Evolutionary conservation across 2,797 vertebrate species (phyloP).

Genomic region (Saxicola maurus): DNA sequence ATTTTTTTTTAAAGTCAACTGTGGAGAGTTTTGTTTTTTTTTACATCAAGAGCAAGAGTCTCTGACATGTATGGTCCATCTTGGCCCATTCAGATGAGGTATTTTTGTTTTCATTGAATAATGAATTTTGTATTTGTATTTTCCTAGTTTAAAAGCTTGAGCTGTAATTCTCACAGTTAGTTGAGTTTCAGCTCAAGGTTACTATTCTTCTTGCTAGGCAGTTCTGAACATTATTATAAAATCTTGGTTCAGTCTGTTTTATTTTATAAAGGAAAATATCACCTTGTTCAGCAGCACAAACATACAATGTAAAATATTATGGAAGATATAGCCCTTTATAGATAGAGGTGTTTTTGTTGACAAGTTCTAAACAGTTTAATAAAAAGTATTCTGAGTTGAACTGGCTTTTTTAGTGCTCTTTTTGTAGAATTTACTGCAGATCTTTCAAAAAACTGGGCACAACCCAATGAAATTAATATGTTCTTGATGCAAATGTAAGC

Average conservation of each 20-base stretch:
- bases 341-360: background rate
- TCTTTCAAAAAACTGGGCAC: background rate
- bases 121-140: background rate
- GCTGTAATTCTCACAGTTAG: background rate
- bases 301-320: background rate
- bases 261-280: background rate
- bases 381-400: background rate
- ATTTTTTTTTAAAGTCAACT: background rate
- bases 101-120: background rate
- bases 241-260: background rate
- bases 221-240: background rate
- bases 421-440: background rate
- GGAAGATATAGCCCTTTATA: background rate
- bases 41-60: background rate
- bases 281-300: background rate
- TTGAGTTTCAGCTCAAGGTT: background rate
- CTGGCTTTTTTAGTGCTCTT: background rate
- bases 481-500: background rate
- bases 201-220: background rate
- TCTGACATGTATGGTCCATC: background rate
- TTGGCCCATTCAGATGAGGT: background rate
- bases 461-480: background rate
- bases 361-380: background rate
- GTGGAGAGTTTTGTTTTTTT: background rate
- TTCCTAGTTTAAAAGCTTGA: background rate